phyloP scores from a whole-genome alignment of 2,113 vertebrate species.

The Labeo rohita region DNA sequence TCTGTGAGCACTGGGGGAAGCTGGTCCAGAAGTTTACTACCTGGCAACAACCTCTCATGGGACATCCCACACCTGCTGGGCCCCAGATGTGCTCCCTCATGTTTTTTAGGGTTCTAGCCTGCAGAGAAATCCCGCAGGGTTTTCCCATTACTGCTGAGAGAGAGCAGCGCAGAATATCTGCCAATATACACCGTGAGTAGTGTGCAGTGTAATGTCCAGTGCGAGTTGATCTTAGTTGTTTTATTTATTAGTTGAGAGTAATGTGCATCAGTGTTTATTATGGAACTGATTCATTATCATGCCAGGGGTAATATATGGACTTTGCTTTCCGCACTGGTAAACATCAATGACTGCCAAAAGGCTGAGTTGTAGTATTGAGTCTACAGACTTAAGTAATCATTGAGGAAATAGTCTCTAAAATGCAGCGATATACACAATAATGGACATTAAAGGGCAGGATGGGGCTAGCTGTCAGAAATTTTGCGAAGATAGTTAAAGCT shows the following conservation, averaged over 20 bases:
- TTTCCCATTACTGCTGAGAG: constrained; percentile 69
- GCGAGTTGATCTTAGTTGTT: constrained; percentile 1
- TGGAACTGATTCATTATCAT: constrained; percentile 16
- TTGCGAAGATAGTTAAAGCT: not conserved
- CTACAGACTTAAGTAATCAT: not conserved
- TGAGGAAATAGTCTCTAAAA: not conserved
- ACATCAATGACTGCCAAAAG: constrained; percentile 19
- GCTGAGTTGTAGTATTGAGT: not conserved
- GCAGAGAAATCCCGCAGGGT: constrained; percentile 69
- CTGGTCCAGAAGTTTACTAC: constrained; percentile 68
- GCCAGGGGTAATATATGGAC: constrained; percentile 7
- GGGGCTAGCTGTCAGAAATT: not conserved
- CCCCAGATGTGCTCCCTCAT: constrained; percentile 76
- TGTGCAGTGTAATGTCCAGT: constrained; percentile 32
- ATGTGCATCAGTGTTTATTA: constrained; percentile 2
- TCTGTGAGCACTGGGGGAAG: constrained; percentile 61
- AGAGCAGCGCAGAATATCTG: constrained; percentile 50
- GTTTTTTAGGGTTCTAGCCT: constrained; percentile 71
- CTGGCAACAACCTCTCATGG: constrained; percentile 73
- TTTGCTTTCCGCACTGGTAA: constrained; percentile 1
- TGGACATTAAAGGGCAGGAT: not conserved
- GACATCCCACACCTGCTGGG: constrained; percentile 75
- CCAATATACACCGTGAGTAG: not conserved
- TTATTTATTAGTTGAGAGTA: constrained; percentile 6
- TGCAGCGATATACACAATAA: not conserved